Base-by-base conservation (phyloP, 2,113 vertebrate species). In the Misgurnus anguillicaudatus region DNA sequence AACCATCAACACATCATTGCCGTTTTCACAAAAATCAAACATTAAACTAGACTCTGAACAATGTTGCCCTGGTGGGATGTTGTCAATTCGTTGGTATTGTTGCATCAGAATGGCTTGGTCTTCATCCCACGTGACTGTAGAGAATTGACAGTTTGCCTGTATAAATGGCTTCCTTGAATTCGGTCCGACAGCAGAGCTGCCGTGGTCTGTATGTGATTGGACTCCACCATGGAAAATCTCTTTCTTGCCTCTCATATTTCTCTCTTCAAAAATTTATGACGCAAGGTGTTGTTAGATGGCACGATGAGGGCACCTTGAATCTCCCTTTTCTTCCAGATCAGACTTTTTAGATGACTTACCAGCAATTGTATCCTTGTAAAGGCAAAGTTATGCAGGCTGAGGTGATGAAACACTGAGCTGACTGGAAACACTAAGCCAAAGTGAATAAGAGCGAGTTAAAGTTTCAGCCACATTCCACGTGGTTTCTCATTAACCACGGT, bases 181-280 rank as follows among this genome's bases (percentile, higher is more conserved):
- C 4, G 51, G 60, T 39, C 45, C 53, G 73, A 76, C 41, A 75
- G 72, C 58, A 1, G 72, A 75, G 57, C 4, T 11, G 39, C 6
- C 47, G 47, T 63, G 63, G 45, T 65, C 48, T 47, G 65, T 63
- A 66, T 57, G 63, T 53, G 62, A 75, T 57, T 39, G 62, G 47
- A 62, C 72, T 60, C 48, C 21, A 78, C 10, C 39, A 48, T 70
- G 57, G 80, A 85, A 66, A 61, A 77, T 82, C 57, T 72, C 13
- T 62, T 58, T 74, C 75, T 51, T 47, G 19, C 47, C 21, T 64
- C 17, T 14, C 79, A 81, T 57, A 78, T 64, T 77, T 48, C 19
- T 38, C 62, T 47, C 19, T 72, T 61, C 21, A 24, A 41, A 57
- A 41, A 79, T 68, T 6, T 66, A 76, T 58, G 36, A 68, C 39